phyloP scores from a whole-genome alignment of 2,113 vertebrate species.

The Sinocyclocheilus maitianheensis region DNA sequence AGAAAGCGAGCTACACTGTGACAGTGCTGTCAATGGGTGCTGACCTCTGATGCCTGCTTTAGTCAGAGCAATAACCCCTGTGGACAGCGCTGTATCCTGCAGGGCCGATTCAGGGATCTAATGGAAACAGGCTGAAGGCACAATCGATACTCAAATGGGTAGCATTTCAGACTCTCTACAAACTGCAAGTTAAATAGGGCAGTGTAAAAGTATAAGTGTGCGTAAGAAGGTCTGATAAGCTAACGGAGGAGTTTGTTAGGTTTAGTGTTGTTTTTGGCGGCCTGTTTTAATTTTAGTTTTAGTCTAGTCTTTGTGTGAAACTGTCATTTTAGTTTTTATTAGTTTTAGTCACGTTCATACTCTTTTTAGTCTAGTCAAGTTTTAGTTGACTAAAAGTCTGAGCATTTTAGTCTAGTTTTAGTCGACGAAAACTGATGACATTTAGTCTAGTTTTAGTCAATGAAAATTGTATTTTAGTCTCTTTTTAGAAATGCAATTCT shows the following conservation, averaged over 20 bases:
- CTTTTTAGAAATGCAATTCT: too few relatives aligned
- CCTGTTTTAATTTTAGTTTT: too few relatives aligned
- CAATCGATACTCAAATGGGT: slow-evolving; percentile 47
- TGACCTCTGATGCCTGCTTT: slow-evolving; percentile 44
- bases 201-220: slow-evolving; percentile 15
- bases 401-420: too few relatives aligned
- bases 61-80: slow-evolving; percentile 30
- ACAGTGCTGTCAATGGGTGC: slow-evolving; percentile 30
- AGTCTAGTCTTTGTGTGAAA: too few relatives aligned
- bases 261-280: neutral
- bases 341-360: too few relatives aligned
- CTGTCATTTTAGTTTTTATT: too few relatives aligned
- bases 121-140: slow-evolving; percentile 21
- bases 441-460: too few relatives aligned
- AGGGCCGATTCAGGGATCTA: slow-evolving; percentile 10
- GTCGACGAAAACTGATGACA: too few relatives aligned
- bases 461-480: too few relatives aligned
- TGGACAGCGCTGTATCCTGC: neutral
- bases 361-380: too few relatives aligned
- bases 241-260: neutral
- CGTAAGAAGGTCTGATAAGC: neutral
- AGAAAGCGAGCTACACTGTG: slow-evolving; percentile 14
- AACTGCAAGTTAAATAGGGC: slow-evolving; percentile 51
- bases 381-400: too few relatives aligned
- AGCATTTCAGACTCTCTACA: slow-evolving; percentile 39